Conservation (phyloP, 2,888 invertebrate genomes). For the Hanleya hanleyi region DNA sequence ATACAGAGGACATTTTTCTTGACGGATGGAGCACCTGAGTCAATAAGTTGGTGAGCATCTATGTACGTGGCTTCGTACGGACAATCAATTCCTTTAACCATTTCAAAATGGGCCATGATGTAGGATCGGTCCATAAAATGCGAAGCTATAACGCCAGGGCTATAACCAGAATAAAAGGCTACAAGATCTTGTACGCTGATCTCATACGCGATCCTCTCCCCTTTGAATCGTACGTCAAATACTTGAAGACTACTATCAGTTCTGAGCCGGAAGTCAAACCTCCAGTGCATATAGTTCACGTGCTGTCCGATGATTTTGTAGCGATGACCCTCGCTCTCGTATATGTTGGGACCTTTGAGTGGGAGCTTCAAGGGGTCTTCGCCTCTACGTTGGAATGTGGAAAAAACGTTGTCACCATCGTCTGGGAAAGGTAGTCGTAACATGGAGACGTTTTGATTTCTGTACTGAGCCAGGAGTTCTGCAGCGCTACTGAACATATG, state of each 20-base stretch:
- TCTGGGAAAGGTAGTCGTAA: no score
- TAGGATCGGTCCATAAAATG: no score
- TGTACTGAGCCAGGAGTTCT: constrained; percentile 48
- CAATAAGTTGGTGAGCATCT: constrained; percentile 56
- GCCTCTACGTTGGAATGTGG: constrained; percentile 51
- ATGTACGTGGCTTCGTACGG: no score
- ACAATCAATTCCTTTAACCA: constrained; percentile 66
- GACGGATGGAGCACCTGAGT: constrained; percentile 48
- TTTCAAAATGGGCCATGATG: no score
- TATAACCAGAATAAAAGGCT: constrained; percentile 60
- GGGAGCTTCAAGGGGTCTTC: constrained; percentile 42
- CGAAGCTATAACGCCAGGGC: constrained; percentile 46
- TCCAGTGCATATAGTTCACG: constrained; percentile 65
- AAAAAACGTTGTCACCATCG: constrained; percentile 39
- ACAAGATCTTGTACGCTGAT: constrained; percentile 61
- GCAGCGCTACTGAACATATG: constrained; percentile 51
- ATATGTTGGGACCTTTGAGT: constrained; percentile 52
- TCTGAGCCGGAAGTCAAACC: constrained; percentile 58
- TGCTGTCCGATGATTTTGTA: constrained; percentile 57
- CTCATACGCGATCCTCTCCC: constrained; percentile 63
- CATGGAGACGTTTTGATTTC: no score
- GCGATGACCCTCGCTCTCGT: constrained; percentile 61
- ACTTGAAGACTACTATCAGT: constrained; percentile 57
- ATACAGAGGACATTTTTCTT: constrained; percentile 58
- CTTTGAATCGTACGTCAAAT: constrained; percentile 60